These are phyloP conservation scores for Megastigmus dorsalis DNA, from an alignment of 2,888 invertebrate genomes.

Conservation along the genomic window DNA sequence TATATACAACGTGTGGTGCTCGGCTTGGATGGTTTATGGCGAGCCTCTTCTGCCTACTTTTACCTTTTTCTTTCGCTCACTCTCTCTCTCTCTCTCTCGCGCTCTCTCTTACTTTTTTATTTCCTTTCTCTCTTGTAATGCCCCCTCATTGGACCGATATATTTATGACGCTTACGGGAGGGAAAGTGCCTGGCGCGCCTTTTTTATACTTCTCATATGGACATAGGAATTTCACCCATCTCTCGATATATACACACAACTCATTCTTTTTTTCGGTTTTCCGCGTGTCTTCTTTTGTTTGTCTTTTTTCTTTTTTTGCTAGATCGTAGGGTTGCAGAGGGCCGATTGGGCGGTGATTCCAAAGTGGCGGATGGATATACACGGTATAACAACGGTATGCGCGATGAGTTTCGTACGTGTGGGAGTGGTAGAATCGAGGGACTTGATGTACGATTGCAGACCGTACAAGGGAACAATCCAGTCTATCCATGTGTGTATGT, in stretches of 20 bases:
- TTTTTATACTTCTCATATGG: conserved; percentile 15
- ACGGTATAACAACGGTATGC: conserved; percentile 59
- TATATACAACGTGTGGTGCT: too few relatives aligned
- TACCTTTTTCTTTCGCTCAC: conserved; percentile 14
- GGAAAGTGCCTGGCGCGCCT: neutral
- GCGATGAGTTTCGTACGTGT: conserved; percentile 27
- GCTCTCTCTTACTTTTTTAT: neutral
- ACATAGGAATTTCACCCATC: neutral
- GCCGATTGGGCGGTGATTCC: conserved; percentile 57
- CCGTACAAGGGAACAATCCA: neutral
- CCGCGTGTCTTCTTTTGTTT: neutral
- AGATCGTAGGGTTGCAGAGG: too few relatives aligned
- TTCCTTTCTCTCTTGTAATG: neutral
- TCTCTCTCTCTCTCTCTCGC: neutral
- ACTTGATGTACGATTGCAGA: conserved; percentile 19
- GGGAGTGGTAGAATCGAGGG: conserved; percentile 27
- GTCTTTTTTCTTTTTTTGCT: neutral
- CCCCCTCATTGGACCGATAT: conserved; percentile 23
- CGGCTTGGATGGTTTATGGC: conserved; percentile 24
- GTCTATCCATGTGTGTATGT: too few relatives aligned
- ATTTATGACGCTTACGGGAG: conserved; percentile 32
- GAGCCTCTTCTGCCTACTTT: neutral
- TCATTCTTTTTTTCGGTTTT: too few relatives aligned
- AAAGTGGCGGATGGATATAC: conserved; percentile 62
- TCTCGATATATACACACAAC: neutral